Evolutionary conservation across 2,797 vertebrate species (phyloP).

Genomic region (Rousettus madagascariensis): DNA sequence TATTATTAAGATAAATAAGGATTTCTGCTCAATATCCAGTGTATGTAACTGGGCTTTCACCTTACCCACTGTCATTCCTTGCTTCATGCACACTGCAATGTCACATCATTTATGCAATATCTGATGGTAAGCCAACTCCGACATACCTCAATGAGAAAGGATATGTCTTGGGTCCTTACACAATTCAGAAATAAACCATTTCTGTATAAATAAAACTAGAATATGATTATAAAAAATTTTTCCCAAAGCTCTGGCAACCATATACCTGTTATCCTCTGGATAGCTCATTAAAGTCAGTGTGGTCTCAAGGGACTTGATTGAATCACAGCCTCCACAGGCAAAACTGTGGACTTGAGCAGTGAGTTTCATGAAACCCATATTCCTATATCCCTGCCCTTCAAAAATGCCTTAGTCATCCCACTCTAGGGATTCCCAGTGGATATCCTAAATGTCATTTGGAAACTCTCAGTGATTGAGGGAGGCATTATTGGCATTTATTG

Average conservation of each 20-base stretch:
- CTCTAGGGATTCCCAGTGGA: constrained; percentile 42
- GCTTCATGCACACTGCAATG: constrained; percentile 15
- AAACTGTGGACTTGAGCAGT: constrained; percentile 64
- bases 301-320: constrained; percentile 74
- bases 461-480: background rate
- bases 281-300: constrained; percentile 71
- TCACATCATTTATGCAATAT: constrained; percentile 73
- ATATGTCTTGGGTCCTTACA: constrained; percentile 64
- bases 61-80: constrained; percentile 71
- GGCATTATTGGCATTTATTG: background rate
- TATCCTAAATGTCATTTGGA: background rate
- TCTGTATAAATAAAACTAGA: constrained; percentile 50
- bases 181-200: constrained; percentile 70
- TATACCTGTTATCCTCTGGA: constrained; percentile 57
- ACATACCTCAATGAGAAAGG: constrained; percentile 58
- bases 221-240: constrained; percentile 61
- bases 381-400: constrained; percentile 76
- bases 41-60: constrained; percentile 65
- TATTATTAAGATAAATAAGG: constrained; percentile 69
- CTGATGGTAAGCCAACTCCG: constrained; percentile 73
- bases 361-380: constrained; percentile 67
- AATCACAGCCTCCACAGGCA: constrained; percentile 75
- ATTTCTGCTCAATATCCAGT: constrained; percentile 68
- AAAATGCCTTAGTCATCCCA: constrained; percentile 76
- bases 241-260: constrained; percentile 69